phyloP scores from a whole-genome alignment of 2,888 invertebrate genomes.

The Agonum fuliginosum region DNA sequence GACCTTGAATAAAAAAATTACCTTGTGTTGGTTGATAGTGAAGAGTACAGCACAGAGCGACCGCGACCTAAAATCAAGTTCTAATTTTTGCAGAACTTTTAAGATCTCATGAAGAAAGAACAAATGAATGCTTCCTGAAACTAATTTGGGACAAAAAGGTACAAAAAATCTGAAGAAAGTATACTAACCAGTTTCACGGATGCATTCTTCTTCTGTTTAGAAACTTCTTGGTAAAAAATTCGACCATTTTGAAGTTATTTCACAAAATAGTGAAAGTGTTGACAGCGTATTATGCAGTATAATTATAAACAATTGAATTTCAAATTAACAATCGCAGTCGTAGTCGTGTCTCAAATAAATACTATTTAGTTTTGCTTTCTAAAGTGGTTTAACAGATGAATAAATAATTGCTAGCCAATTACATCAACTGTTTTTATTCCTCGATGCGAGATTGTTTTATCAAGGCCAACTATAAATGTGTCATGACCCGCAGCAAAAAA shows the following conservation, averaged over 20 bases:
- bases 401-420: conserved; percentile 26
- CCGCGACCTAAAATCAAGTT: too few species aligned
- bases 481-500: conserved; percentile 46
- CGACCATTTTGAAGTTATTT: neutral
- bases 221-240: conserved; percentile 24
- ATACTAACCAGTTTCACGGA: conserved; percentile 4
- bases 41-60: too few species aligned
- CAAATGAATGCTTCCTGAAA: too few species aligned
- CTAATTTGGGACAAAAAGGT: too few species aligned
- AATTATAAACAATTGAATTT: conserved; percentile 24
- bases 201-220: too few species aligned
- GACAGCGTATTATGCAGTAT: conserved; percentile 1
- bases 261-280: conserved; percentile 36
- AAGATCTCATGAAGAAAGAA: too few species aligned
- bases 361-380: conserved; percentile 19
- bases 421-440: conserved; percentile 31
- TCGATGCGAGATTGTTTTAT: conserved; percentile 35
- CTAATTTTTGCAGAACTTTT: too few species aligned
- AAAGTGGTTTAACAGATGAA: conserved; percentile 5
- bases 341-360: conserved; percentile 32
- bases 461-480: conserved; percentile 42
- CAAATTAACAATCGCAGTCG: conserved; percentile 15
- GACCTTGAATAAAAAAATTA: too few species aligned
- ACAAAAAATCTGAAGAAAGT: conserved; percentile 1
- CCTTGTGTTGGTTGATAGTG: too few species aligned